Evolutionary conservation across 2,797 vertebrate genomes (phyloP), one percentile per base, ranked within the genome.

Genomic region (Acrossocheilus fasciatus): DNA sequence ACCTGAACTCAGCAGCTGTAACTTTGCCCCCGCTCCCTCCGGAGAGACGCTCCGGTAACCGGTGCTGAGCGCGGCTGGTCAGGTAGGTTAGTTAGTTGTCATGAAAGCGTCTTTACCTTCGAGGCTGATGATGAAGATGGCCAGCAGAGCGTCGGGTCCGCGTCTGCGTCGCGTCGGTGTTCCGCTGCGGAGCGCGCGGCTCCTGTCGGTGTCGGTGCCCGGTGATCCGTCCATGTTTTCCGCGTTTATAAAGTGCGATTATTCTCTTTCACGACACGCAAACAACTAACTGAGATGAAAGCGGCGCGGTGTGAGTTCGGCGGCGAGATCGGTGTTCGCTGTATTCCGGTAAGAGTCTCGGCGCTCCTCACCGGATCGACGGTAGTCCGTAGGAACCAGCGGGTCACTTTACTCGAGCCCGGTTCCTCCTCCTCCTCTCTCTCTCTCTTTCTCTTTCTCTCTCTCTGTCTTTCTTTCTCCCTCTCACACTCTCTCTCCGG

Each of bases 381-480:
- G 4, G 68, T 10, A 41, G 47, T 54, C 34, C 23, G 23, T 11
- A 3, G 9, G 30, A 69, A 18, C 23, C 64, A 14, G 64, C 90
- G 45, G 76, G 89, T 88, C 83, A 85, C 86, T 87, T 86, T 82
- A 36, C 78, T 68, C 76, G 45, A 80, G 86, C 50, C 74, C 73
- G 18, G 18, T 18, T 23, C 50, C 4, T 6, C 2, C 9, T 6
- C 2, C 9, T 10, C 4, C 41, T 14, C 36, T 69, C 57, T 69
- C 45, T 45, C 20, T 7, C 83, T 82, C 36, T 30, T 41, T 34
- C 57, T 43, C 73, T 52, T 34, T 62, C 59, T 52, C 79, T 34
- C 43, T 80, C 45, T 68, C 85, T 88, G 86, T 78, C 88, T 59
- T 88, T 91, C 87, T 90, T 91, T 88, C 79, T 7, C 90, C 87